Evolutionary conservation across 2,113 vertebrate species (phyloP), one percentile per base, ranked within the genome.

Genomic region (Gnathonemus longibarbis): DNA sequence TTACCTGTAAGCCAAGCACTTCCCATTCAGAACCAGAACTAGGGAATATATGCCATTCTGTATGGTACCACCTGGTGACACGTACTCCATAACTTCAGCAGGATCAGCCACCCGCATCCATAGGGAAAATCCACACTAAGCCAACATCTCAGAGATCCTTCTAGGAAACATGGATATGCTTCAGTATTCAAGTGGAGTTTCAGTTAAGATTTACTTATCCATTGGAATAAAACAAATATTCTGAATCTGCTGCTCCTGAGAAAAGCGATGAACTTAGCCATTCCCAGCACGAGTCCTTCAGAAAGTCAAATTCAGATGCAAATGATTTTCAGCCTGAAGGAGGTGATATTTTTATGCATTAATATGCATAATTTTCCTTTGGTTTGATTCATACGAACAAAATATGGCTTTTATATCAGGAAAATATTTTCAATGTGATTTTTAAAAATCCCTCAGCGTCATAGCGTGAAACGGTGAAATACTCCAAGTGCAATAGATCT

Each of bases 1-100:
- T 97, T 95, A n/a, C n/a, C n/a, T n/a, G n/a, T n/a, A 24, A 98
- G 91, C 31, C 7, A 95, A 45, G 70, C 95, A 94, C 93, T 98
- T 98, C 7, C 93, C 96, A 0, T 96, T 89, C 90, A 97, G 91
- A 9, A 96, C 88, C 27, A 97, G 88, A 91, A 97, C 91, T n/a
- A 98, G 89, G 58, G 74, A 89, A 9, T 50, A 53, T 70, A 93
- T 89, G 66, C 90, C 89, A 70, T 91, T 48, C 0, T 91, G 90
- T 93, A 94, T 95, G 77, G 48, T 56, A 77, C 19, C 45, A 27
- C 83, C 74, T 85, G 39, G 24, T 4, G 21, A 21, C 39, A 13
- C 1, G 39, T 24, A 3, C 74, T 39, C 5, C 10, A 21, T n/a
- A 1, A 39, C 45, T 66, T 39, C 42, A 66, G n/a, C 6, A 35